Evolutionary conservation across 2,888 invertebrate genomes (phyloP).

Genomic region (Caenorhabditis sp.): DNA sequence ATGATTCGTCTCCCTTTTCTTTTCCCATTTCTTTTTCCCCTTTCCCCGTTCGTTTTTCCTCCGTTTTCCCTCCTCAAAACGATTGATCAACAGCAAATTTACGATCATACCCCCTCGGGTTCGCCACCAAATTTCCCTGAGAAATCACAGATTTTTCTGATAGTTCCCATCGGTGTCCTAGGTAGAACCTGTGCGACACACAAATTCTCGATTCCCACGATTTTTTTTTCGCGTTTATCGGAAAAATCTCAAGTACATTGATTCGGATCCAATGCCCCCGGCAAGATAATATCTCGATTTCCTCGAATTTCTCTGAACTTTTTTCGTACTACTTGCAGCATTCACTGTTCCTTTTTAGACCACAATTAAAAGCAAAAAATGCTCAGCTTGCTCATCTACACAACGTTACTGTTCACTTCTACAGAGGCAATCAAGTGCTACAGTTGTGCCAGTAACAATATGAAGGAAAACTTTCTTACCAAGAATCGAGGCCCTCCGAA

Average conservation of each 20-base stretch:
- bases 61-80: constrained; percentile 5
- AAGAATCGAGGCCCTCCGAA: constrained; percentile 77
- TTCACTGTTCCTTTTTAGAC: background rate
- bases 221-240: background rate
- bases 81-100: constrained; percentile 10
- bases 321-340: no score
- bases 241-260: background rate
- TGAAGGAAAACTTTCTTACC: constrained; percentile 78
- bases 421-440: constrained; percentile 76
- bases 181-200: background rate
- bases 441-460: constrained; percentile 81
- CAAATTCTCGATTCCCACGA: constrained; percentile 1
- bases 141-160: background rate
- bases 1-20: no score
- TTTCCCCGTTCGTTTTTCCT: background rate
- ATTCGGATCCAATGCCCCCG: no score
- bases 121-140: no score
- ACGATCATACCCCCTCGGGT: background rate
- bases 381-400: constrained; percentile 36
- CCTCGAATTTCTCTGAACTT: background rate
- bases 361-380: constrained; percentile 12
- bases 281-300: background rate
- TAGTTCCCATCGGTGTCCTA: background rate
- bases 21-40: no score
- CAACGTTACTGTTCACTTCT: constrained; percentile 29